Evolutionary conservation across 2,113 vertebrate species (phyloP).

Genomic region (Lipotes vexillifer): DNA sequence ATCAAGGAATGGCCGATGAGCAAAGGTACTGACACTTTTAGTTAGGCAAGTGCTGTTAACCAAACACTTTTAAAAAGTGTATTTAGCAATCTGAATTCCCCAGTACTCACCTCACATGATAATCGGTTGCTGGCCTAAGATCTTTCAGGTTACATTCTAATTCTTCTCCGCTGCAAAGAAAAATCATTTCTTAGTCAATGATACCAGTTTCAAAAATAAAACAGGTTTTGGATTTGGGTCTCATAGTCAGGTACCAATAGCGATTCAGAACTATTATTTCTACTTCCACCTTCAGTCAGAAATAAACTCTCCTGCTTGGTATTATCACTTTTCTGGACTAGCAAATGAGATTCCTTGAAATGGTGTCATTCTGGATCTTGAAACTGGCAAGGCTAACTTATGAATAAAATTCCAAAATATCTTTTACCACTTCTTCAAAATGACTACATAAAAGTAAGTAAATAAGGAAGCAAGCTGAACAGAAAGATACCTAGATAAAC

Average conservation of each 20-base stretch:
- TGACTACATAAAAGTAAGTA: background rate
- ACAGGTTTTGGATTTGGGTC: background rate
- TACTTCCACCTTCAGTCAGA: background rate
- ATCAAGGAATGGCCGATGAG: background rate
- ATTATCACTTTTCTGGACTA: background rate
- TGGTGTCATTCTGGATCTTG: background rate
- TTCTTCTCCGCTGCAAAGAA: constrained; percentile 91
- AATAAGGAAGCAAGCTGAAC: background rate
- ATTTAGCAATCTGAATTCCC: background rate
- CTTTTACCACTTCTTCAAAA: background rate
- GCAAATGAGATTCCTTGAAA: background rate
- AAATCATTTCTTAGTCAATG: constrained; percentile 43
- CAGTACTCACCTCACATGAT: constrained; percentile 90
- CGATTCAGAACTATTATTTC: background rate
- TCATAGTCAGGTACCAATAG: background rate
- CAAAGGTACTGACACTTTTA: no score
- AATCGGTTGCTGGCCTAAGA: constrained; percentile 95
- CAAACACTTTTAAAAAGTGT: background rate
- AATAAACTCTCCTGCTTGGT: background rate
- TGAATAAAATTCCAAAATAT: background rate
- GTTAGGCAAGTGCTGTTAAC: background rate
- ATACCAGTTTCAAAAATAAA: constrained; percentile 11
- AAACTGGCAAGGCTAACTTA: background rate
- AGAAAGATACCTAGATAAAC: background rate
- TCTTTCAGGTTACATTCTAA: constrained; percentile 95